These are phyloP conservation scores for Gadus chalcogrammus DNA, from an alignment of 2,113 vertebrate species.

Conservation along the genomic window DNA sequence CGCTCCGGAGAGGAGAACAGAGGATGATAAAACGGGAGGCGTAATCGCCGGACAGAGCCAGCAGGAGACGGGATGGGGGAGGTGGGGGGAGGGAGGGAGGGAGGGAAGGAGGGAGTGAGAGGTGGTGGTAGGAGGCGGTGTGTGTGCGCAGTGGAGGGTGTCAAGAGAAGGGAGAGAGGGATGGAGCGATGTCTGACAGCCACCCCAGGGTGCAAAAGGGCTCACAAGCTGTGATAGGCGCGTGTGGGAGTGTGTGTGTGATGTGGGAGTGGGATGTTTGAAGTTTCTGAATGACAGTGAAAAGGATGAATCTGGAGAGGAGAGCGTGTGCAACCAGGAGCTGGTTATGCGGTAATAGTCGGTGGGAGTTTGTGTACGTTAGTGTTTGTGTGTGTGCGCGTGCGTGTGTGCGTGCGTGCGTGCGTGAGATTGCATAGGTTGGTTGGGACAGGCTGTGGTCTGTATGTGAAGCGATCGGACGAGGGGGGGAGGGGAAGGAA, in stretches of 20 bases:
- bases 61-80: neutral
- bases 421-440: too few relatives aligned
- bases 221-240: neutral
- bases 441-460: too few relatives aligned
- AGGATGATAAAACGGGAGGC: constrained; percentile 18
- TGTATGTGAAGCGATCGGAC: too few relatives aligned
- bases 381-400: too few relatives aligned
- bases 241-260: neutral
- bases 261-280: neutral
- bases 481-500: too few relatives aligned
- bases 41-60: constrained; percentile 31
- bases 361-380: too few relatives aligned
- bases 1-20: neutral
- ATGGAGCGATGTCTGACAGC: neutral
- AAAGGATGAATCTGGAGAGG: too few relatives aligned
- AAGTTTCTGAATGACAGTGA: too few relatives aligned
- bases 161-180: neutral
- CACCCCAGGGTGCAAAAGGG: neutral
- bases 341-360: too few relatives aligned
- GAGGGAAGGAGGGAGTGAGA: constrained; percentile 26
- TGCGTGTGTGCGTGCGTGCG: too few relatives aligned
- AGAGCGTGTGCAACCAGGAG: too few relatives aligned
- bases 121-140: neutral
- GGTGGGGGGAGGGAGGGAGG: neutral
- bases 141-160: neutral